A percentile compares a stretch with the other conserved stretches of the same genome.
Evolutionary conservation across 2,113 vertebrate species (phyloP).

Genomic region (Vombatus ursinus): DNA sequence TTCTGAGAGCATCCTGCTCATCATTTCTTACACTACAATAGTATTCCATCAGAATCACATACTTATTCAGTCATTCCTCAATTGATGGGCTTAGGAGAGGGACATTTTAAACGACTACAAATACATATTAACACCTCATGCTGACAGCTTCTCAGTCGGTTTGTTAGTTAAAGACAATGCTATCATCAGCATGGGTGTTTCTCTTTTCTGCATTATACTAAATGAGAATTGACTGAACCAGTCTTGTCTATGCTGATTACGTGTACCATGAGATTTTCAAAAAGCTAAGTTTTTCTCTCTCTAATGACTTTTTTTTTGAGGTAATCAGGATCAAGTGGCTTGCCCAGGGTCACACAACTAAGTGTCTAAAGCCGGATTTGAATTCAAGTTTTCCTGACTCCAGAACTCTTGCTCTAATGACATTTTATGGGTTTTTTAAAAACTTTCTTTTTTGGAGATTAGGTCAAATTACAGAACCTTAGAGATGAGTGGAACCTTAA

Average conservation of each 20-base stretch:
- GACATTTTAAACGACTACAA: background rate
- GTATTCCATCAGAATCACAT: too few relatives aligned
- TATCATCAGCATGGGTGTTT: background rate
- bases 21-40: too few relatives aligned
- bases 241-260: background rate
- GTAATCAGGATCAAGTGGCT: too few relatives aligned
- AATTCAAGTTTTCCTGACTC: too few relatives aligned
- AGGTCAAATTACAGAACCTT: background rate
- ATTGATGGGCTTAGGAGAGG: background rate
- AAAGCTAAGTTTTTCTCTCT: background rate
- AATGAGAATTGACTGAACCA: background rate
- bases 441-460: background rate
- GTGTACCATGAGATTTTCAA: background rate
- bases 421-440: background rate
- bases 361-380: too few relatives aligned
- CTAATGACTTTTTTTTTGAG: background rate
- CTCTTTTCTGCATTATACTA: background rate
- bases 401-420: background rate
- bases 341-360: too few relatives aligned
- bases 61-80: too few relatives aligned
- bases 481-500: background rate
- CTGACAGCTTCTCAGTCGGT: background rate
- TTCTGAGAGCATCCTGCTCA: too few relatives aligned
- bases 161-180: background rate
- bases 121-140: background rate